Percentiles rank a stretch among this genome's conserved stretches.
phyloP scores from a whole-genome alignment of 2,113 vertebrate genomes.

The Pelmatolapia mariae region DNA sequence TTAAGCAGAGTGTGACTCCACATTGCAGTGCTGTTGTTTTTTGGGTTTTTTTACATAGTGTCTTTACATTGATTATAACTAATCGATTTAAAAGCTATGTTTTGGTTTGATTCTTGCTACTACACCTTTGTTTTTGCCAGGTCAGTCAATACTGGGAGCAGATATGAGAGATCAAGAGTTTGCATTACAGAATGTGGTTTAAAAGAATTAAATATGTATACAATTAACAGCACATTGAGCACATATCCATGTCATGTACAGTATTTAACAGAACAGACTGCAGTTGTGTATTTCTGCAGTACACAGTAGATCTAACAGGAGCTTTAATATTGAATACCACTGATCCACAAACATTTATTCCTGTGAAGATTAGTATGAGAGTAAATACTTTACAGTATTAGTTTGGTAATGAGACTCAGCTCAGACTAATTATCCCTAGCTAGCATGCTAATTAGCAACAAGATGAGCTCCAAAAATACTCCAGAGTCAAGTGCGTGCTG shows the following conservation, averaged over 20 bases:
- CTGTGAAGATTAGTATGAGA: background rate
- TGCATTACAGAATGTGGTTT: background rate
- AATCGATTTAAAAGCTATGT: background rate
- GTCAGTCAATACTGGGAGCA: background rate
- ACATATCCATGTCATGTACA: background rate
- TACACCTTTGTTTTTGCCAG: background rate
- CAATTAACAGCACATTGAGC: background rate
- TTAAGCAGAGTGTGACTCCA: background rate
- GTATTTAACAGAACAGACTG: background rate
- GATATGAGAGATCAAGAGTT: background rate
- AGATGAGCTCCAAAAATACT: background rate
- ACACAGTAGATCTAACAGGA: background rate
- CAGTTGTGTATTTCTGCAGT: background rate
- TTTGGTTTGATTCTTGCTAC: background rate
- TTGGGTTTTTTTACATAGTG: background rate
- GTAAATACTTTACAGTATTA: background rate
- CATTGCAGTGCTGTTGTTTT: background rate
- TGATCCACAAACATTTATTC: background rate
- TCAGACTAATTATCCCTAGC: background rate
- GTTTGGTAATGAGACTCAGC: background rate
- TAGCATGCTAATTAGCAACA: conserved; percentile 4
- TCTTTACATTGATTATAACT: background rate
- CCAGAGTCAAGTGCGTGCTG: background rate
- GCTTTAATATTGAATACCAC: background rate
- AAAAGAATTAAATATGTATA: background rate